Evolutionary conservation across 2,113 vertebrate species (phyloP), one percentile per base, ranked within the genome.

Genomic region (Pseudolaguvia tuberculata): DNA sequence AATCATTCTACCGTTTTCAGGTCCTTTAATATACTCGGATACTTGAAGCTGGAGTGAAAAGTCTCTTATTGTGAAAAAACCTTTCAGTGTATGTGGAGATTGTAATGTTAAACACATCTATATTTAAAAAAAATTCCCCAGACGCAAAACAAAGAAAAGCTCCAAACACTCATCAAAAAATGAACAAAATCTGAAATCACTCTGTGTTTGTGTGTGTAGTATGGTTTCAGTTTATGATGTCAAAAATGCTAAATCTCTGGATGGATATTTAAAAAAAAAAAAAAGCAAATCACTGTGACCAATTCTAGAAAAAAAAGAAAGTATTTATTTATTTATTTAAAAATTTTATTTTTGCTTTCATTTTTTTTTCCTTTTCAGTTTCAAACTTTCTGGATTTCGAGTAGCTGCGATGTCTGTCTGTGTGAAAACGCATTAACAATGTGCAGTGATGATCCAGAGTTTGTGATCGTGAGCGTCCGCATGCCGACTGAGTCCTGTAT

Each of bases 21-120:
- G 89, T 90, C 81, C 84, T 88, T 88, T 88, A 69, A 78, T 85
- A 42, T 87, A 84, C 85, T 83, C 87, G 84, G 89, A 90, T 91
- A 91, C 90, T 91, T 91, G 89, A 91, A 91, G 89, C 87, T 89
- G 88, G 87, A 88, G 87, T 83, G 79, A 76, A 69, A 82, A n/a
- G n/a, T 86, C 85, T 88, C 87, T 89, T 89, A 85, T 87, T 84
- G 81, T 83, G 81, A 86, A 75, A 86, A 77, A 86, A 72, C 81
- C 75, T 72, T 81, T 76, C 83, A 82, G 85, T 85, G 82, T 83
- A 85, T 78, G 84, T 82, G 84, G 83, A 79, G 81, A 81, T 86
- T 77, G 76, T 51, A 20, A 52, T 61, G 45, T 51, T 72, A 23
- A 85, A 79, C 79, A 82, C 79, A 83, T 83, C 45, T 50, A 8